A percentile compares a stretch with the other conserved stretches of the same genome.
phyloP scores from a whole-genome alignment of 2,888 invertebrate species.

The Campopleginae sp. region DNA sequence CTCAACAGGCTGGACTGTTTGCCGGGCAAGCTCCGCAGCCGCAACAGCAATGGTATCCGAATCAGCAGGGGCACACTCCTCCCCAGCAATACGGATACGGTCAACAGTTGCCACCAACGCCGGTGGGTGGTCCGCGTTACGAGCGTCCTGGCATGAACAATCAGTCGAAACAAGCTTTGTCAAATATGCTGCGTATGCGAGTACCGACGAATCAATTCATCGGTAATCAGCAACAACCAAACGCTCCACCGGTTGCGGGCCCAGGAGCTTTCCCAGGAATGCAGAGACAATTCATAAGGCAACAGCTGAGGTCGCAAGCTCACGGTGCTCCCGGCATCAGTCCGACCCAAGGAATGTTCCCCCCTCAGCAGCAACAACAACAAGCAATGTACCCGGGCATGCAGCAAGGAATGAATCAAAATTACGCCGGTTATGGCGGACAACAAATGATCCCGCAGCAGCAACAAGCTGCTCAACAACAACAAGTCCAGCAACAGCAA shows the following conservation, averaged over 20 bases:
- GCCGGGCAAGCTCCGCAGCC: conserved; percentile 84
- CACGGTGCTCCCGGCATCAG: conserved; percentile 83
- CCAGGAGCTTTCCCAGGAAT: conserved; percentile 82
- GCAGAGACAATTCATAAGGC: conserved; percentile 84
- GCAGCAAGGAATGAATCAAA: conserved; percentile 86
- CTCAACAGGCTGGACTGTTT: conserved; percentile 82
- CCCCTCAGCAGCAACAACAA: conserved; percentile 84
- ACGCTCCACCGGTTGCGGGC: conserved; percentile 77
- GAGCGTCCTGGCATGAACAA: conserved; percentile 86
- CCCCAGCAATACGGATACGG: conserved; percentile 84
- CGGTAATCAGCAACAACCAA: conserved; percentile 81
- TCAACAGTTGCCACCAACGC: conserved; percentile 84
- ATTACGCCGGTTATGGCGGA: conserved; percentile 87
- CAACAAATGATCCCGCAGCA: conserved; percentile 84
- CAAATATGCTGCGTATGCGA: conserved; percentile 93
- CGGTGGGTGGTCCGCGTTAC: conserved; percentile 80
- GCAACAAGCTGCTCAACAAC: conserved; percentile 73
- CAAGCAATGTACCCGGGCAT: conserved; percentile 78
- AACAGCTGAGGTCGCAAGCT: conserved; percentile 79
- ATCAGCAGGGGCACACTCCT: conserved; percentile 79
- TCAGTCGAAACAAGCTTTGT: conserved; percentile 93
- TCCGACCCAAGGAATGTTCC: conserved; percentile 85
- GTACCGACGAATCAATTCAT: conserved; percentile 87
- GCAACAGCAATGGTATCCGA: conserved; percentile 84
- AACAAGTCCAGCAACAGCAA: conserved; percentile 73